Evolutionary conservation across 2,888 invertebrate genomes (phyloP).

Genomic region (Noctua janthina): DNA sequence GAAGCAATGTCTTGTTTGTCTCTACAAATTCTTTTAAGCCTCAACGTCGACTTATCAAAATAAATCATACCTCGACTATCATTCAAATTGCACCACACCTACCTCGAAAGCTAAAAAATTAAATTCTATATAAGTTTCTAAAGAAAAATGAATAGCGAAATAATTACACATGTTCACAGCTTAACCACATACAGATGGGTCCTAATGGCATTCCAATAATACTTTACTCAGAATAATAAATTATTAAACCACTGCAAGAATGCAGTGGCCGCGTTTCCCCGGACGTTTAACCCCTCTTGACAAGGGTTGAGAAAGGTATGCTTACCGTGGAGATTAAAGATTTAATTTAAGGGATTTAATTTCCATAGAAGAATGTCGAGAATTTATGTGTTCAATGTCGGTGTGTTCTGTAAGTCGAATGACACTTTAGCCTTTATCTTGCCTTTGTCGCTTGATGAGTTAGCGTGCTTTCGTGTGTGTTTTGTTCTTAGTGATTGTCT

Average conservation of each 20-base stretch:
- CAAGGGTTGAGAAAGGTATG: conserved; percentile 61
- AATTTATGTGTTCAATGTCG: conserved; percentile 46
- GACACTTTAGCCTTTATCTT: conserved; percentile 6
- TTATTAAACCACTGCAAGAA: conserved; percentile 55
- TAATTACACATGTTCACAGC: not conserved
- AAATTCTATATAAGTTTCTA: not conserved
- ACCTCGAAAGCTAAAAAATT: not conserved
- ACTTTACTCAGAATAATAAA: conserved; percentile 21
- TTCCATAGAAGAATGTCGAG: conserved; percentile 43
- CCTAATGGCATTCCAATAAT: conserved; percentile 23
- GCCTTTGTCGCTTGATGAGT: not conserved
- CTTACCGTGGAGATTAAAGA: conserved; percentile 44
- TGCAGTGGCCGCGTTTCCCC: conserved; percentile 43
- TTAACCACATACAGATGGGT: not conserved
- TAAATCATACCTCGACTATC: not conserved
- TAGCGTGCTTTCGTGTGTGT: too few species aligned
- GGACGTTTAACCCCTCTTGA: conserved; percentile 28
- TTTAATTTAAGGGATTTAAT: conserved; percentile 57
- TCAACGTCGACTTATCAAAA: not conserved
- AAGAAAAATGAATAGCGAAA: not conserved
- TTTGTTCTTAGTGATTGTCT: too few species aligned
- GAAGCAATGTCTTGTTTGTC: too few species aligned
- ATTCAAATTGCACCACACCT: not conserved
- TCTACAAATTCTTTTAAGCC: too few species aligned
- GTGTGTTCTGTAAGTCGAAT: conserved; percentile 9